These are phyloP conservation scores for Pipa parva DNA, from an alignment of 2,113 vertebrate species.

Conservation along the genomic window DNA sequence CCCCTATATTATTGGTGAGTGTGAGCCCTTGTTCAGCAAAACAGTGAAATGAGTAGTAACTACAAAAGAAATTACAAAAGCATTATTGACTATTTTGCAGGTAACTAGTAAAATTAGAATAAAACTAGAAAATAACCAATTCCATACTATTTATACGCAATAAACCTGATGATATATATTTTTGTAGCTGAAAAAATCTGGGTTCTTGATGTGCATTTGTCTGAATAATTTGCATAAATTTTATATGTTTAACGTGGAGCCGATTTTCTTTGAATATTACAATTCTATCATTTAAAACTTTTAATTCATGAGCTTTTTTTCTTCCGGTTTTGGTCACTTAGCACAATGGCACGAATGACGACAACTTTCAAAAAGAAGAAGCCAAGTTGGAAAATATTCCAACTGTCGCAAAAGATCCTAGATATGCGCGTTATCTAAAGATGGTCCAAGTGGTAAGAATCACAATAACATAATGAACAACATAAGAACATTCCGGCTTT, in stretches of 20 bases:
- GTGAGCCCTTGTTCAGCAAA: no score
- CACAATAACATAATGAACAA: background rate
- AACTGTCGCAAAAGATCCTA: slow-evolving; percentile 90
- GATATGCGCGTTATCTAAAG: slow-evolving; percentile 92
- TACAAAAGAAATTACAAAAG: no score
- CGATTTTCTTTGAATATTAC: slow-evolving; percentile 21
- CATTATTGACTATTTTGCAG: no score
- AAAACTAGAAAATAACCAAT: no score
- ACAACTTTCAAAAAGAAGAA: slow-evolving; percentile 53
- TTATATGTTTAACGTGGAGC: slow-evolving; percentile 35
- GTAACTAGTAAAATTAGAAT: no score
- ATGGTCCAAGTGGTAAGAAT: slow-evolving; percentile 96
- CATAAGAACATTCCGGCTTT: background rate
- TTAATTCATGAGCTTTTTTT: no score
- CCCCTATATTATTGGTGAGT: no score
- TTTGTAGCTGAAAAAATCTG: no score
- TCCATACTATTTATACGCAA: no score
- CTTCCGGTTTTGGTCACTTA: slow-evolving; percentile 37
- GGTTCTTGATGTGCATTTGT: background rate
- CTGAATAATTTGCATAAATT: slow-evolving; percentile 8
- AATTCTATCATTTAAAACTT: no score
- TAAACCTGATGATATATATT: no score
- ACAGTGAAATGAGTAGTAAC: no score
- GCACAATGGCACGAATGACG: slow-evolving; percentile 56
- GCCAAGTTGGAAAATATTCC: slow-evolving; percentile 64